Base-by-base conservation (phyloP, 2,888 invertebrate genomes). In the Thumatha senex region DNA sequence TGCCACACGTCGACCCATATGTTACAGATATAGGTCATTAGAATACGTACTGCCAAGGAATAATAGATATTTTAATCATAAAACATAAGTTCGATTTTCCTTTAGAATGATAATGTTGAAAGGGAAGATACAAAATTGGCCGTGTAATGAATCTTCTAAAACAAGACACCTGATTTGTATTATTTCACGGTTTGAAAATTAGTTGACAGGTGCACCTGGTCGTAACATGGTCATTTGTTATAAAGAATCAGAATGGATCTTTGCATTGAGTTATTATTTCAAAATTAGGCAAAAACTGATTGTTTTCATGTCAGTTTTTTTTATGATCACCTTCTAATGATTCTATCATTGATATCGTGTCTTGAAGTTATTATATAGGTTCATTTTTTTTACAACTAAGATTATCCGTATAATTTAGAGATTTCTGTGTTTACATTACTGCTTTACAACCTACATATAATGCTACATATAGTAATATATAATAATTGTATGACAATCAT, bases 11-110 rank as follows among this genome's bases (percentile, higher is more conserved):
- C 75, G 72, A 81, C 80, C 85, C 82, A 84, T 85, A 85, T 87
- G 82, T 72, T 86, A 80, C 84, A 74, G 76, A 89, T 86, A 79
- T 86, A 78, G 86, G 84, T 86, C 84, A 87, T 86, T 85, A 82
- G 67, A 76, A 63, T 46, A 48, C 44, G 39, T 14, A 43, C 11
- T 48, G 56, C 39, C 57, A 55, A 2, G 38, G 56, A 48, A 78
- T 53, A 69, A 66, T 34, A 39, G 15, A 48, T 56, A 63, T 60
- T 78, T 54, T 41, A 24, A 9, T 1, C 15, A 13, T 40, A 29
- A 0, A 8, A 12, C 49, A 71, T 63, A 60, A 51, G 60, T 56
- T 56, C 42, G 48, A 60, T 67, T 24, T 24, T 24, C 18, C 18
- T 24, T 24, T 5, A 4, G 5, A 24, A 5, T 24, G 18, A 24